phyloP scores from a whole-genome alignment of 2,888 invertebrate species.

The Diarsia mendica region DNA sequence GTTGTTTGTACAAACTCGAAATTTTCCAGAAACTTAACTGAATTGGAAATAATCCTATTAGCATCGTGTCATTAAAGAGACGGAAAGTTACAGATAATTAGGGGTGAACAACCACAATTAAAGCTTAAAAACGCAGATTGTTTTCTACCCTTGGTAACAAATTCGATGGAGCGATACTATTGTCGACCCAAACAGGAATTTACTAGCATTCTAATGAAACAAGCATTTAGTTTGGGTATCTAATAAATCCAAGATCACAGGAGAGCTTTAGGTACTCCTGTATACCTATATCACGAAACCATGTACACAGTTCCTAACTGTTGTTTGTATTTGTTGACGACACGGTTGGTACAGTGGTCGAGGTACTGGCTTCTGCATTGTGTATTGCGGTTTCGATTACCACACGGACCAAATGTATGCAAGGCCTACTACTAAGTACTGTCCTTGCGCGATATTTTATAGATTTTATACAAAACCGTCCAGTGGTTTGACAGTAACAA shows the following conservation, averaged over 20 bases:
- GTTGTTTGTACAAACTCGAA: neutral
- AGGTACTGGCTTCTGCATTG: too few species aligned
- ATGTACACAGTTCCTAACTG: too few species aligned
- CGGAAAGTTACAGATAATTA: neutral
- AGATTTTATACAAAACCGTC: too few species aligned
- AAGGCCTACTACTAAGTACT: too few species aligned
- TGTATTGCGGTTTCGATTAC: too few species aligned
- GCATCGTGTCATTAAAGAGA: neutral
- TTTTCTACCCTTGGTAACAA: neutral
- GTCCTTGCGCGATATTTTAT: too few species aligned
- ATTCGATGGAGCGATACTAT: neutral
- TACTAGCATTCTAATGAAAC: constrained; percentile 13
- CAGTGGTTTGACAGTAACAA: too few species aligned
- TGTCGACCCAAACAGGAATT: constrained; percentile 14
- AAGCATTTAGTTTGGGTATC: constrained; percentile 6
- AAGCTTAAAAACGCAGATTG: neutral
- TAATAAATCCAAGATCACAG: constrained; percentile 13
- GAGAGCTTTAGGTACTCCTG: neutral
- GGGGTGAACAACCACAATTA: neutral
- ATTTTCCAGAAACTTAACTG: neutral
- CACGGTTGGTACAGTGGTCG: too few species aligned
- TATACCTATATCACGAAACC: too few species aligned
- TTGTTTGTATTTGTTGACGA: too few species aligned
- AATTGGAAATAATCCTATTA: neutral
- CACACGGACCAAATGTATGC: too few species aligned